Conservation (phyloP, 2,888 invertebrate genomes). For the Ellobium chinense region DNA sequence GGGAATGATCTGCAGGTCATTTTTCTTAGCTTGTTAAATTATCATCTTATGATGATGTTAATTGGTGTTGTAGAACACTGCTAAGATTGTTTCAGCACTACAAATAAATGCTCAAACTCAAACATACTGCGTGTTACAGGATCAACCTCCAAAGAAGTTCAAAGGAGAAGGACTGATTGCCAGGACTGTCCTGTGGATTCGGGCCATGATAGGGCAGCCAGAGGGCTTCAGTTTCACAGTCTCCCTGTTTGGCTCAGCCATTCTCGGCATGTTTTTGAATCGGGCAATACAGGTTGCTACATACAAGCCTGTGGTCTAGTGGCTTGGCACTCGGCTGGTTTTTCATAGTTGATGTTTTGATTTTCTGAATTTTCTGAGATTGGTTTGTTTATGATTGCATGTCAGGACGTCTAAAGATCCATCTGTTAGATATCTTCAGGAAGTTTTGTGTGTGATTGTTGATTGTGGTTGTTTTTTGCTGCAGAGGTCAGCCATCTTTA, state of each 20-base stretch:
- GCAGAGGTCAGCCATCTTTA: too few species aligned
- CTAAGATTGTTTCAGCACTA: background rate
- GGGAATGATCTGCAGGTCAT: too few species aligned
- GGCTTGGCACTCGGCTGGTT: too few species aligned
- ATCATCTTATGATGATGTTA: too few species aligned
- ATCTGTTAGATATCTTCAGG: too few species aligned
- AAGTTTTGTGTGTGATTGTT: too few species aligned
- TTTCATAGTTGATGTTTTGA: too few species aligned
- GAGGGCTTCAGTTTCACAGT: conserved; percentile 73
- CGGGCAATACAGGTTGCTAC: conserved; percentile 23
- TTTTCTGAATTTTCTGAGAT: too few species aligned
- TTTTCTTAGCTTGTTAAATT: too few species aligned
- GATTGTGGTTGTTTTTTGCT: too few species aligned
- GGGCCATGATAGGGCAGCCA: conserved; percentile 65
- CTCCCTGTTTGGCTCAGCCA: conserved; percentile 56
- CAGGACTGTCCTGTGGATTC: conserved; percentile 54
- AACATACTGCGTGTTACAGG: conserved; percentile 2
- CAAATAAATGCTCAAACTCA: background rate
- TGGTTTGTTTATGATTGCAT: too few species aligned
- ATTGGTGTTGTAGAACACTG: background rate
- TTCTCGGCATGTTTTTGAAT: conserved; percentile 42
- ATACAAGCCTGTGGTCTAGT: background rate
- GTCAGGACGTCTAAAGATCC: too few species aligned
- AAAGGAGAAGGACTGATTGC: background rate
- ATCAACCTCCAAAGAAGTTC: conserved; percentile 21